Base-by-base conservation (phyloP, 1,140 invertebrate species). In the Polypedilum pembai region DNA sequence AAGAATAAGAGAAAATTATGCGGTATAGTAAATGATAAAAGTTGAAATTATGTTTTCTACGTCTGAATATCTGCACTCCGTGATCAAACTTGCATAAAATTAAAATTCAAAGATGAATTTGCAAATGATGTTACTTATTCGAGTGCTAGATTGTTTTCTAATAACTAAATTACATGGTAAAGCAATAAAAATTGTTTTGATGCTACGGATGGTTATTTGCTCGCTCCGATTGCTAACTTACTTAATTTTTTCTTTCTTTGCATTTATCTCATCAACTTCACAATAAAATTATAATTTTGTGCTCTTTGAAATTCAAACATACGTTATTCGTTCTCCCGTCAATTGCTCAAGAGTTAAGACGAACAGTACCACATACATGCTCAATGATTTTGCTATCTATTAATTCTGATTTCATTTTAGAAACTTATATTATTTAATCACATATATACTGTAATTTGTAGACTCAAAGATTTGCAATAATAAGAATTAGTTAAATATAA, bases 51-150 rank as follows among this genome's bases (percentile, higher is more conserved):
- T 56, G 45, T 56, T 56, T 56, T 56, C n/a, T 56, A 15, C 41
- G 12, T 4, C 45, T 56, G 45, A 33, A n/a, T 56, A 56, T 56
- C 45, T 56, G 45, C 45, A 56, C 45, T 56, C n/a, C 45, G 45
- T 56, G 45, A 56, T 56, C 45, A 56, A 56, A 56, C 24, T 56
- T 56, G 45, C 45, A 56, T 56, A 56, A 56, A 56, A 56, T 56
- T 56, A 56, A 56, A 56, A 56, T 56, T 56, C 24, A 33, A 33
- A 33, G 24, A 33, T 33, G 24, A 56, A n/a, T 56, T 56, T 56
- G 12, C 8, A 33, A 33, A 33, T 15, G 10, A 12, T 56, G 41
- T 56, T 56, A n/a, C 45, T 56, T n/a, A 33, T 15, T 56, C 45
- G 10, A 56, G 12, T 56, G 12, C 15, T 56, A 56, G 45, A 15